phyloP scores from a whole-genome alignment of 2,888 invertebrate species.

The Perithous albicinctus region DNA sequence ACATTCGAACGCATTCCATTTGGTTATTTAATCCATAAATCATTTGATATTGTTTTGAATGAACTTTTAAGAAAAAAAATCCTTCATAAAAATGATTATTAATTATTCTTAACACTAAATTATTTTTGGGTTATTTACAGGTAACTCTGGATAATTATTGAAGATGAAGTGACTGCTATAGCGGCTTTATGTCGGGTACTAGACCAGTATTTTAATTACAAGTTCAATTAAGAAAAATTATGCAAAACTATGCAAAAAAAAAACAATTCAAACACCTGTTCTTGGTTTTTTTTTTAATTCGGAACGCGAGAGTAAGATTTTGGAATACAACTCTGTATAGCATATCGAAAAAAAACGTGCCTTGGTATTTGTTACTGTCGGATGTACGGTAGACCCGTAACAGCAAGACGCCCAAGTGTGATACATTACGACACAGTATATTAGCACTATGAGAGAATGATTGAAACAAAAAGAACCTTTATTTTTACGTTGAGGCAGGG shows the following conservation, averaged over 20 bases:
- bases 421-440: slow-evolving; percentile 14
- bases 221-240: too few species aligned
- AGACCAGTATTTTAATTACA: too few species aligned
- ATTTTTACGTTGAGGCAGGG: slow-evolving; percentile 32
- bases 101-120: too few species aligned
- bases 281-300: neutral
- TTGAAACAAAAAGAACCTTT: neutral
- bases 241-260: neutral
- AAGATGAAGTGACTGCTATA: too few species aligned
- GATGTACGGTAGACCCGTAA: slow-evolving; percentile 1
- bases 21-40: too few species aligned
- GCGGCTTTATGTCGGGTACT: too few species aligned
- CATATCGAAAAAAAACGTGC: neutral
- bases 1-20: too few species aligned
- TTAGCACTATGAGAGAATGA: neutral
- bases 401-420: slow-evolving; percentile 6
- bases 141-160: too few species aligned
- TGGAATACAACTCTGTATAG: neutral
- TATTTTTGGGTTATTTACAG: too few species aligned
- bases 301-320: neutral
- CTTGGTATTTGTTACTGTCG: slow-evolving; percentile 18
- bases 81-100: too few species aligned
- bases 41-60: too few species aligned
- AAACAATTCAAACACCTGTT: neutral
- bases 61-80: too few species aligned